phyloP scores from a whole-genome alignment of 2,888 invertebrate genomes.

The Elysia crispata region DNA sequence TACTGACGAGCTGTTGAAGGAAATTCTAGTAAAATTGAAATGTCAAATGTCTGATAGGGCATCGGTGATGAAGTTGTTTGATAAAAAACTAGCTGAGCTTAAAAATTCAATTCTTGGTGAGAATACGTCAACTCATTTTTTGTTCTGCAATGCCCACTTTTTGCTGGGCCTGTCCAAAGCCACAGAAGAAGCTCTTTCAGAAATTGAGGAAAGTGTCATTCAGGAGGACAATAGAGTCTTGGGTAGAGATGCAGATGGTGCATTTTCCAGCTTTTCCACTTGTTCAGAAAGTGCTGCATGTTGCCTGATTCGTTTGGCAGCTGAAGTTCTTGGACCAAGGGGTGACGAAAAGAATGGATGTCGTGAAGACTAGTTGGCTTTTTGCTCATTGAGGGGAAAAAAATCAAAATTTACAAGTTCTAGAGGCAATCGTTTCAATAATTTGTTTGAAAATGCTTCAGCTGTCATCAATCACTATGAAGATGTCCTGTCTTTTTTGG shows the following conservation, averaged over 20 bases:
- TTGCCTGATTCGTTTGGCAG: slow-evolving; percentile 1
- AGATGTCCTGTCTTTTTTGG: too few relatives aligned
- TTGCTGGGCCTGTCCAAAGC: slow-evolving; percentile 10
- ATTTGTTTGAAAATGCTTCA: not conserved
- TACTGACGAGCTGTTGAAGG: slow-evolving; percentile 1
- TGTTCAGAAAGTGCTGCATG: slow-evolving; percentile 20
- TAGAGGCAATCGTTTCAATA: not conserved
- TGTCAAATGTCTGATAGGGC: slow-evolving; percentile 16
- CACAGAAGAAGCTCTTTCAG: slow-evolving; percentile 16
- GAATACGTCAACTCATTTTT: slow-evolving; percentile 17
- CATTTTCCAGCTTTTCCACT: too few relatives aligned
- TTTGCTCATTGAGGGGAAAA: not conserved
- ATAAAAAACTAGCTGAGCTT: slow-evolving; percentile 19
- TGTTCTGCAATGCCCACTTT: slow-evolving; percentile 29
- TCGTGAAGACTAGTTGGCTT: slow-evolving; percentile 9
- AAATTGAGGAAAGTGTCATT: not conserved
- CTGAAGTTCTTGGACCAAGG: slow-evolving; percentile 1
- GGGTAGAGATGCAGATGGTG: slow-evolving; percentile 22
- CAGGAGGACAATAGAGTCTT: not conserved
- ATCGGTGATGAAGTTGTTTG: slow-evolving; percentile 5
- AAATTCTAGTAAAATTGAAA: slow-evolving; percentile 12
- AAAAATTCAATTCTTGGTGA: slow-evolving; percentile 15
- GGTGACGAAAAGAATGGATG: slow-evolving; percentile 32
- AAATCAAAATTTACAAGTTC: not conserved
- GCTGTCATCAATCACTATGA: not conserved